These are phyloP conservation scores for Spinibarbus caldwelli DNA, from an alignment of 2,797 vertebrate species.

Conservation along the genomic window DNA sequence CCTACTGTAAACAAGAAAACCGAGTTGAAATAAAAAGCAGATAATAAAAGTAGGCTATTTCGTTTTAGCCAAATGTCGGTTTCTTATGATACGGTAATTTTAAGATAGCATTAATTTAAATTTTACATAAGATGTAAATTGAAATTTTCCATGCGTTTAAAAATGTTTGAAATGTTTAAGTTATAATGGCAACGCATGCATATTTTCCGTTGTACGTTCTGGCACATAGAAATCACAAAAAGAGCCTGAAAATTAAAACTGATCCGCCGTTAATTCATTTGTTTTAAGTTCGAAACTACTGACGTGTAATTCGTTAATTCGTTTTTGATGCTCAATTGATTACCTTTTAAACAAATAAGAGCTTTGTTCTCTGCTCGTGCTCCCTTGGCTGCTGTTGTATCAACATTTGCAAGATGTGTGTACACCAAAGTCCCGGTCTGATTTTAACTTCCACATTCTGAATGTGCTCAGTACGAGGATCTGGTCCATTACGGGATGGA, in stretches of 20 bases:
- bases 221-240: neutral
- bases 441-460: slow-evolving; percentile 50
- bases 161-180: neutral
- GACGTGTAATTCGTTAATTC: neutral
- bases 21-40: neutral
- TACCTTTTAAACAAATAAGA: neutral
- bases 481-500: slow-evolving; percentile 90
- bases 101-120: neutral
- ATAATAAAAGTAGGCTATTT: neutral
- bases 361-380: neutral
- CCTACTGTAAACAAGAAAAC: neutral
- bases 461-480: slow-evolving; percentile 88
- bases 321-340: neutral
- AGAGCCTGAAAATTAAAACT: neutral
- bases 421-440: neutral
- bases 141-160: neutral
- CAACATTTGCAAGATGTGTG: slow-evolving; percentile 10
- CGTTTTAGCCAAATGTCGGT: too few relatives aligned
- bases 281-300: neutral
- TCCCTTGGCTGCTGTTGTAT: neutral
- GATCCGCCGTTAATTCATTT: neutral
- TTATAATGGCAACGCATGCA: neutral
- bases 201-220: neutral
- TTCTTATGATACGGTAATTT: neutral
- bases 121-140: neutral